These are phyloP conservation scores for Baronia brevicornis DNA, from an alignment of 2,888 invertebrate genomes.

Conservation along the genomic window DNA sequence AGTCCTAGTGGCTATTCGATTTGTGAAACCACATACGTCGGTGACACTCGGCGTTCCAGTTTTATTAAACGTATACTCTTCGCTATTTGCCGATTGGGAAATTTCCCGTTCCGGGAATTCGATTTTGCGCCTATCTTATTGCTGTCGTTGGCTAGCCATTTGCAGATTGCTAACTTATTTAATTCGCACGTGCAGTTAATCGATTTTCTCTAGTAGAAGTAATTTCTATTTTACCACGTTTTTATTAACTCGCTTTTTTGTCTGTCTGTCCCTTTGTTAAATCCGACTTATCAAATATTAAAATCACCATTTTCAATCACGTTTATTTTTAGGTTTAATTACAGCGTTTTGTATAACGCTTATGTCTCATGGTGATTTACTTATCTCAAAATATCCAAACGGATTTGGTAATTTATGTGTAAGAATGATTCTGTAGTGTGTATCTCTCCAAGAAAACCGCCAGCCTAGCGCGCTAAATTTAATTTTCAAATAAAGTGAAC, in stretches of 20 bases:
- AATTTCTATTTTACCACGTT: too few species aligned
- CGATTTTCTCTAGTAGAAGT: too few species aligned
- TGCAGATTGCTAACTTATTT: background rate
- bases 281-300: too few species aligned
- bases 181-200: too few species aligned
- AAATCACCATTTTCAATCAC: too few species aligned
- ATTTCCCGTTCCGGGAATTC: slow-evolving; percentile 22
- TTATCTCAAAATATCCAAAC: slow-evolving; percentile 12
- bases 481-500: slow-evolving; percentile 11
- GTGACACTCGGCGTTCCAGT: slow-evolving; percentile 13
- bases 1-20: background rate
- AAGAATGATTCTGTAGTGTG: slow-evolving; percentile 15
- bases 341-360: slow-evolving; percentile 7
- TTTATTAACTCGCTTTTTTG: too few species aligned
- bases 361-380: slow-evolving; percentile 8
- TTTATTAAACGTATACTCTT: slow-evolving; percentile 22
- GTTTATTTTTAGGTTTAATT: too few species aligned
- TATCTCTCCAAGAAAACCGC: slow-evolving; percentile 12
- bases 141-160: background rate
- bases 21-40: slow-evolving; percentile 11
- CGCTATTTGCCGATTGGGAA: slow-evolving; percentile 22
- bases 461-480: slow-evolving; percentile 13
- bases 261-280: too few species aligned
- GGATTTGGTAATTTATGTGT: slow-evolving; percentile 15
- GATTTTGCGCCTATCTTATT: slow-evolving; percentile 18